Evolutionary conservation across 2,113 vertebrate species (phyloP).

Genomic region (Atrichornis clamosus): DNA sequence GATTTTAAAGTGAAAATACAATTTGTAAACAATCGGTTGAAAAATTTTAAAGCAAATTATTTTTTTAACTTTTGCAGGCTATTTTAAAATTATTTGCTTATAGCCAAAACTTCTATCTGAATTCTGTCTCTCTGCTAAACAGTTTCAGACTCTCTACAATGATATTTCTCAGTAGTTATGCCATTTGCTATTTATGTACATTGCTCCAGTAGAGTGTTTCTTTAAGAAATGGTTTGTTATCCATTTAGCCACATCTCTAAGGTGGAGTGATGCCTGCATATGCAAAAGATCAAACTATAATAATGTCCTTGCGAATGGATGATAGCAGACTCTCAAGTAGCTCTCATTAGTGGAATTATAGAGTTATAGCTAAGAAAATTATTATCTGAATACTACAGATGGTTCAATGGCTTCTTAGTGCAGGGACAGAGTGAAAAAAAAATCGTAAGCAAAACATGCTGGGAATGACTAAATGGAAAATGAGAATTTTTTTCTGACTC

Average conservation of each 20-base stretch:
- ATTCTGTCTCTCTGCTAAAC: neutral
- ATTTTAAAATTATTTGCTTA: neutral
- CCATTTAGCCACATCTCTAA: conserved; percentile 20
- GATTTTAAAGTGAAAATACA: neutral
- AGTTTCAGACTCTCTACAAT: neutral
- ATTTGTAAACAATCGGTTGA: neutral
- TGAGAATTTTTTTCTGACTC: conserved; percentile 17
- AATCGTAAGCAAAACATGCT: conserved; percentile 46
- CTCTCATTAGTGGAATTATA: conserved; percentile 61
- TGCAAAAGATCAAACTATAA: conserved; percentile 54
- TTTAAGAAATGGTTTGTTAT: conserved; percentile 24
- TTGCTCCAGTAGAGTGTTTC: neutral
- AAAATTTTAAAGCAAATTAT: neutral
- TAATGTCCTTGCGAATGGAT: conserved; percentile 52
- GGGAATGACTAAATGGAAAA: conserved; percentile 63
- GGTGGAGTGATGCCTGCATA: conserved; percentile 32
- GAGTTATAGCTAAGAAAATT: conserved; percentile 50
- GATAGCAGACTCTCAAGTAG: conserved; percentile 51
- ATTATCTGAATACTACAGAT: conserved; percentile 60
- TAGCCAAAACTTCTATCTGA: neutral
- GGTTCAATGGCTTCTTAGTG: conserved; percentile 60
- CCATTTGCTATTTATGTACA: neutral
- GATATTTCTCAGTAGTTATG: neutral
- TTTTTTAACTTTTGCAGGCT: neutral
- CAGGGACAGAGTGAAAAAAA: conserved; percentile 54